phyloP scores from a whole-genome alignment of 64 coral and sea anemone genomes.

The Porites australiensis region DNA sequence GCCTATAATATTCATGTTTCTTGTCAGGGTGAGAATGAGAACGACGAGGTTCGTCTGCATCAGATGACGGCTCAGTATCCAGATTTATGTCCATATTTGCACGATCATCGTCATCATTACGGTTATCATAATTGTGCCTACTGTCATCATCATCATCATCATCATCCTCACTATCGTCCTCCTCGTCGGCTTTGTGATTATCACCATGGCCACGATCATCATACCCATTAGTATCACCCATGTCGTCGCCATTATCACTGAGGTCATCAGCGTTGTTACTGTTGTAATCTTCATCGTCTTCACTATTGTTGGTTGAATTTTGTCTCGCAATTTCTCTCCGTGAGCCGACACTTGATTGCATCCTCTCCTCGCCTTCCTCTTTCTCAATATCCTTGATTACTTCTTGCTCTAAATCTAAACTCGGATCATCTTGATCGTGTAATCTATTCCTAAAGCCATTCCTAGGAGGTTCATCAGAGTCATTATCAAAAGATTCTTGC shows the following conservation, averaged over 20 bases:
- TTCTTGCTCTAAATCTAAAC: not conserved
- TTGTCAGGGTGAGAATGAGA: not conserved
- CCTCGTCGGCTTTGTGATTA: not conserved
- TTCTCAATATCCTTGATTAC: not conserved
- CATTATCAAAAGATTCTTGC: not conserved
- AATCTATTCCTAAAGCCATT: not conserved
- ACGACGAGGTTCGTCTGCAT: slow-evolving; percentile 1
- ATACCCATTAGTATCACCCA: not conserved
- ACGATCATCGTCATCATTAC: not conserved
- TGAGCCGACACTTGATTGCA: slow-evolving; percentile 24
- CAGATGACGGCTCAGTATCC: slow-evolving; percentile 5
- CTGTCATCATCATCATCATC: not conserved
- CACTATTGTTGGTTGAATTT: not conserved
- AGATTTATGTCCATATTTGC: no score
- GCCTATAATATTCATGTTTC: not conserved
- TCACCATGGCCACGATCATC: not conserved
- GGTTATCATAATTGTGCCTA: not conserved
- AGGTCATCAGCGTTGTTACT: not conserved
- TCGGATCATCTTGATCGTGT: not conserved
- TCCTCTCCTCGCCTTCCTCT: slow-evolving; percentile 1
- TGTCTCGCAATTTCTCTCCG: not conserved
- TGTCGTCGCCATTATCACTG: not conserved
- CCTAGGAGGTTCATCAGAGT: not conserved
- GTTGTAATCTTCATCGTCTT: not conserved
- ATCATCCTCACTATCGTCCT: not conserved